A percentile compares a stretch with the other conserved stretches of the same genome.
phyloP scores from a whole-genome alignment of 30 jellyfish, hydroid and myxozoan genomes.

The Sanderia malayensis region DNA sequence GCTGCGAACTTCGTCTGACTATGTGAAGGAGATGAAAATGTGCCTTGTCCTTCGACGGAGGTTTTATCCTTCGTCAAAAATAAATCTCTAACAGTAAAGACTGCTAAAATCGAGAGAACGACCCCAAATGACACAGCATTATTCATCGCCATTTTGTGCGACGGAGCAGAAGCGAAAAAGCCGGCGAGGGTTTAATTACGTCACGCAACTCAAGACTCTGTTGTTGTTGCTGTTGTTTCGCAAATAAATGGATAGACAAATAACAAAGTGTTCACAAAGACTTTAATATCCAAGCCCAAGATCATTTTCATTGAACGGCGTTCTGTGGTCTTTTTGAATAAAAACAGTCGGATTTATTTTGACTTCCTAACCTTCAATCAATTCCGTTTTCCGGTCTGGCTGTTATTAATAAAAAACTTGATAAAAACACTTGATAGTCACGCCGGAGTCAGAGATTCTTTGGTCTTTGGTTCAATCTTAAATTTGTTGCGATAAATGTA shows the following conservation, averaged over 20 bases:
- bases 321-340: background rate
- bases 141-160: constrained; percentile 56
- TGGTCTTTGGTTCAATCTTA: background rate
- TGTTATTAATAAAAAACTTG: no score
- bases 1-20: constrained; percentile 50
- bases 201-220: no score
- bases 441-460: no score
- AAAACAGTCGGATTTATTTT: background rate
- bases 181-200: background rate
- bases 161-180: background rate
- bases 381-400: no score
- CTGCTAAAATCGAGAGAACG: constrained; percentile 61
- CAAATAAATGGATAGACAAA: no score
- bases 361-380: no score
- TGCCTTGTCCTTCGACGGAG: constrained; percentile 48
- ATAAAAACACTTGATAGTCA: no score
- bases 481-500: background rate
- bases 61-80: constrained; percentile 34
- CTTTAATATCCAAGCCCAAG: no score
- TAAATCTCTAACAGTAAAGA: constrained; percentile 70
- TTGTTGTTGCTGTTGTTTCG: no score
- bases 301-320: no score
- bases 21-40: constrained; percentile 28
- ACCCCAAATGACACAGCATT: constrained; percentile 66
- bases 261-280: no score